Conservation (phyloP, 2,797 vertebrate species). For the Craterocephalus amniculus region DNA sequence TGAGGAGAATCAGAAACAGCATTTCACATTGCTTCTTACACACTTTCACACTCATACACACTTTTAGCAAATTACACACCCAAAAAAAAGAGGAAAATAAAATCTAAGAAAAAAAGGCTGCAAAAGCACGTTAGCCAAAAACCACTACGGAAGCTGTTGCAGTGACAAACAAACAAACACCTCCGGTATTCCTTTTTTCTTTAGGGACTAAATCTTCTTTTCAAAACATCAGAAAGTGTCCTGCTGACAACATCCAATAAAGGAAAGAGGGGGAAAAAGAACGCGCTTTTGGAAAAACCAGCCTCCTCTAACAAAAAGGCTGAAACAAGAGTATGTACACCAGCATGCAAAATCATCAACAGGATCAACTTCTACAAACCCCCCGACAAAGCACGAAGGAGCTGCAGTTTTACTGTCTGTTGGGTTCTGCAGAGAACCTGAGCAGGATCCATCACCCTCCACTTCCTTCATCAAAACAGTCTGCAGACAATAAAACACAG, state of each 20-base stretch:
- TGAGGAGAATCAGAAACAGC: slow-evolving; percentile 36
- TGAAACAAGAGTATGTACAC: slow-evolving; percentile 73
- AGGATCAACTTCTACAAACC: slow-evolving; percentile 51
- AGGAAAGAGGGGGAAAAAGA: slow-evolving; percentile 1
- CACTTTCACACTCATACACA: slow-evolving; percentile 61
- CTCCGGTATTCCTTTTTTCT: slow-evolving; percentile 63
- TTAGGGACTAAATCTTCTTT: slow-evolving; percentile 68
- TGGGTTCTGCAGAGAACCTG: slow-evolving; percentile 14
- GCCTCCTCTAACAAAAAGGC: slow-evolving; percentile 66
- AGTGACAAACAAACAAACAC: slow-evolving; percentile 74
- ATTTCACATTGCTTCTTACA: slow-evolving; percentile 59
- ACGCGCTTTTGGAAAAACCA: slow-evolving; percentile 67
- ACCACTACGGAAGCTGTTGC: slow-evolving; percentile 75
- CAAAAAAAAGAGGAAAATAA: slow-evolving; percentile 41
- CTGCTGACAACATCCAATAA: slow-evolving; percentile 64
- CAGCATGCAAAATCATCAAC: slow-evolving; percentile 83
- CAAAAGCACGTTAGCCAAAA: slow-evolving; percentile 75
- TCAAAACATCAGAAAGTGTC: slow-evolving; percentile 70
- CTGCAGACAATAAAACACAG: slow-evolving; percentile 66
- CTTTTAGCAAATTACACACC: slow-evolving; percentile 62
- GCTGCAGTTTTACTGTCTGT: slow-evolving; percentile 15
- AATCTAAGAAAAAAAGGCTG: slow-evolving; percentile 60
- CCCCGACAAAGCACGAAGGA: slow-evolving; percentile 38
- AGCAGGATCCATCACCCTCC: background rate
- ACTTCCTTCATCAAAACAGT: slow-evolving; percentile 70